Evolutionary conservation across 2,113 vertebrate species (phyloP), one percentile per base, ranked within the genome.

Genomic region (Nansenia antarctica): DNA sequence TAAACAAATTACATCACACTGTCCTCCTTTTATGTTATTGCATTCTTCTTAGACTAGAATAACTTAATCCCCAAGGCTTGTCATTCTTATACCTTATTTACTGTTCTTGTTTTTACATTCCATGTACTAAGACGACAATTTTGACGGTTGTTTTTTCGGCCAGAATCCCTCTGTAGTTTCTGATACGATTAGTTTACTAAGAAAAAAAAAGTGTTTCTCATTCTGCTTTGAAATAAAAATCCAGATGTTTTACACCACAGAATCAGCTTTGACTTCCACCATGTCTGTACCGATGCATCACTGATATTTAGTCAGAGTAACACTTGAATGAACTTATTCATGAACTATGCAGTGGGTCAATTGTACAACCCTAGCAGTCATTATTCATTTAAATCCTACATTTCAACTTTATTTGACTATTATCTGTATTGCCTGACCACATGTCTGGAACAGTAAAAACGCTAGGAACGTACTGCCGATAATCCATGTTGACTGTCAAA

Each of bases 211-310:
- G 75, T 90, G 88, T 86, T 86, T 89, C 73, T 90, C 88, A 80
- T 89, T 88, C 83, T 87, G 90, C 87, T 92, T 90, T 92, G 75
- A 89, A 93, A 92, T 93, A 93, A 93, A 93, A 76, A 83, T 62
- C 55, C 78, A 75, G 80, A 91, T 85, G 89, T 92, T 93, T 92
- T 89, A 90, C 89, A 92, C 85, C 82, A 76, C 74, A 80, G 29
- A 42, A 29, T 37, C 18, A 62, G 3, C 42, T 69, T 42, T 47
- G 18, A 55, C 67, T 22, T 37, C 11, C 67, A 30, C 12, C n/a
- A 57, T 57, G 35, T 52, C 29, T 15, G 34, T n/a, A 49, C 20
- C 20, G 4, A 49, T 20, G 45, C 45, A 20, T n/a, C 4, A 49
- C n/a, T n/a, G n/a, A n/a, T n/a, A n/a, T 20, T 20, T 49, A 42